phyloP scores from a whole-genome alignment of 2,797 vertebrate genomes.

The Botia kubotai region DNA sequence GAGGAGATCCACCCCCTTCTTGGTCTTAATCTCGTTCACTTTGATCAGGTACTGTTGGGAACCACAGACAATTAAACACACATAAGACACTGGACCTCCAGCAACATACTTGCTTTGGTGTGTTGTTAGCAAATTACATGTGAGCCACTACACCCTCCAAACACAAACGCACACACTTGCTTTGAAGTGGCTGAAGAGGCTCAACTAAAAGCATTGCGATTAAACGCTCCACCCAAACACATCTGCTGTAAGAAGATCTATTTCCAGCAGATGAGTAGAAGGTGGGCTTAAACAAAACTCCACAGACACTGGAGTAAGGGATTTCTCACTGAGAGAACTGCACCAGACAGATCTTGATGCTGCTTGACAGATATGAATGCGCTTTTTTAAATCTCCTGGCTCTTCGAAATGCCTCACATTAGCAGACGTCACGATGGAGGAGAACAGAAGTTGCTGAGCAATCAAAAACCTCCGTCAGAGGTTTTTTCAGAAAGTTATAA shows the following conservation, averaged over 20 bases:
- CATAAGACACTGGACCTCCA: not conserved
- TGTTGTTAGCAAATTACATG: not conserved
- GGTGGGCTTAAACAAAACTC: not conserved
- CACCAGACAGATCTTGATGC: not conserved
- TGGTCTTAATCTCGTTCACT: conserved; percentile 93
- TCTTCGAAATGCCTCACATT: not conserved
- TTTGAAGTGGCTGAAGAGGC: conserved; percentile 25
- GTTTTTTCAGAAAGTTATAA: conserved; percentile 13
- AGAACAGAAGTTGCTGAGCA: conserved; percentile 14
- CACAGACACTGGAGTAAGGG: no score
- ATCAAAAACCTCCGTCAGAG: conserved; percentile 1
- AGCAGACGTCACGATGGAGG: not conserved
- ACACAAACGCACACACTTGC: not conserved
- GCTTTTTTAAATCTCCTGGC: not conserved
- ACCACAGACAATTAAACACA: conserved; percentile 11
- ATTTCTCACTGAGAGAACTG: not conserved
- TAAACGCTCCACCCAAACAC: conserved; percentile 18
- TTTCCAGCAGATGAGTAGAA: not conserved
- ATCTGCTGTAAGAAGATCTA: conserved; percentile 12
- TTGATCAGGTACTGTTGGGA: conserved; percentile 88
- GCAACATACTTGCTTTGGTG: not conserved
- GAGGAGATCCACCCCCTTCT: conserved; percentile 91
- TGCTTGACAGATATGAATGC: not conserved
- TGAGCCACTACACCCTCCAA: not conserved
- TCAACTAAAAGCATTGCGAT: not conserved